Evolutionary conservation across 92 coral and sea anemone genomes (phyloP).

Genomic region (Heliopora coerulea): DNA sequence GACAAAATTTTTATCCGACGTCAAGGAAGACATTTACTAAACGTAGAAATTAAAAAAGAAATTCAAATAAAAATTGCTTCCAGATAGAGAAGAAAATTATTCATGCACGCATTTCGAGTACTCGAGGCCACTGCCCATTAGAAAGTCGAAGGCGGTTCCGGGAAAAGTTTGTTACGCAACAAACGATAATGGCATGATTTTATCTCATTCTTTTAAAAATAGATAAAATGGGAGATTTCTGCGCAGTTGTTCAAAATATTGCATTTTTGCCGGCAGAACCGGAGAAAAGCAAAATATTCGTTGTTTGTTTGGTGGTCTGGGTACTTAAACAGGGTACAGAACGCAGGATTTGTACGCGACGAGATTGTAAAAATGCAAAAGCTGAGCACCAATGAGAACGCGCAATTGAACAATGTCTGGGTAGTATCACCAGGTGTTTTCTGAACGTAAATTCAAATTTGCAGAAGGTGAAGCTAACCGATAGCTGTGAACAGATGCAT

Average conservation of each 20-base stretch:
- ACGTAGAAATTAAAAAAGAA: too few species aligned
- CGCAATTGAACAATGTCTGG: slow-evolving; percentile 39
- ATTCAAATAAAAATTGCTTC: too few species aligned
- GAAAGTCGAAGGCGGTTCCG: too few species aligned
- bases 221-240: not conserved
- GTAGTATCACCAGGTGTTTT: slow-evolving; percentile 41
- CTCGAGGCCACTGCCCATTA: too few species aligned
- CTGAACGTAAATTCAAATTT: slow-evolving; percentile 17
- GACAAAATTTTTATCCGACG: too few species aligned
- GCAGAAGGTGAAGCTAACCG: slow-evolving; percentile 31
- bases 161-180: too few species aligned
- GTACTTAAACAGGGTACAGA: not conserved
- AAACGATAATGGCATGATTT: not conserved
- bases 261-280: not conserved
- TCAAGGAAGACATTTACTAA: too few species aligned
- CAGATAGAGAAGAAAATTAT: too few species aligned
- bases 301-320: not conserved
- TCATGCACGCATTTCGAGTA: too few species aligned
- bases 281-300: not conserved
- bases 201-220: not conserved
- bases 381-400: slow-evolving; percentile 25
- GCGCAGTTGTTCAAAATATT: not conserved
- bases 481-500: slow-evolving; percentile 25
- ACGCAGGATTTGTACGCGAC: not conserved
- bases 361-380: not conserved